Evolutionary conservation across 2,113 vertebrate genomes (phyloP), one percentile per base, ranked within the genome.

Genomic region (Callithrix jacchus): DNA sequence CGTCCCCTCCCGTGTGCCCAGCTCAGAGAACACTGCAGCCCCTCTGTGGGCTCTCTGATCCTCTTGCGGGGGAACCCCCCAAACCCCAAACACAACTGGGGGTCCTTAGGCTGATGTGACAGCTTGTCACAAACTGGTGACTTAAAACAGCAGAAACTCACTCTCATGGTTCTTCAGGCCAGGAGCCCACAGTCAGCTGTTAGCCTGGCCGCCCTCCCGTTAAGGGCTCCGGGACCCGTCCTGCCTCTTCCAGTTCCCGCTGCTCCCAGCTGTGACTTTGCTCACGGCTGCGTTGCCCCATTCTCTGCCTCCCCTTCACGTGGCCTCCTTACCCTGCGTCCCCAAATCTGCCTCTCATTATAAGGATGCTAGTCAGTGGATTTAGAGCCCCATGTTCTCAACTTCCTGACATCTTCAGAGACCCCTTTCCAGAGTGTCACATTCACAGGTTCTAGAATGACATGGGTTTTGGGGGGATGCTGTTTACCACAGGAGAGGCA

Each of bases 211-310:
- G 1, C 40, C 8, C 52, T 14, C 35, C 52, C 56, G 3, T 37
- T 27, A 0, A 2, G 5, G 37, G 23, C 79, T 5, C 4, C 0
- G 5, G 42, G 42, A 45, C 27, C n/a, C 27, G 1, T 18, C 54
- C 56, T 4, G 49, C 79, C 40, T 37, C 12, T 0, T 21, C 40
- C 3, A 4, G 56, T 1, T 1, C 17, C 47, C 40, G 21, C 20
- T 10, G 89, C 42, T 84, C 49, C 54, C 73, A 27, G 21, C 54
- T 1, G 0, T 27, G 49, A 88, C 54, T n/a, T 25, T 88, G 45
- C n/a, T 76, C 10, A 4, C 40, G 64, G 88, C n/a, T 8, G 0
- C 21, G 8, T 6, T 61, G 25, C 45, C 61, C 70, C 32, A 10
- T 0, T 11, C 49, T 73, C 87, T 40, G 45, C 54, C 77, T 79